These are phyloP conservation scores for Halcyon smyrnensis DNA, from an alignment of 2,797 vertebrate species.

Conservation along the genomic window DNA sequence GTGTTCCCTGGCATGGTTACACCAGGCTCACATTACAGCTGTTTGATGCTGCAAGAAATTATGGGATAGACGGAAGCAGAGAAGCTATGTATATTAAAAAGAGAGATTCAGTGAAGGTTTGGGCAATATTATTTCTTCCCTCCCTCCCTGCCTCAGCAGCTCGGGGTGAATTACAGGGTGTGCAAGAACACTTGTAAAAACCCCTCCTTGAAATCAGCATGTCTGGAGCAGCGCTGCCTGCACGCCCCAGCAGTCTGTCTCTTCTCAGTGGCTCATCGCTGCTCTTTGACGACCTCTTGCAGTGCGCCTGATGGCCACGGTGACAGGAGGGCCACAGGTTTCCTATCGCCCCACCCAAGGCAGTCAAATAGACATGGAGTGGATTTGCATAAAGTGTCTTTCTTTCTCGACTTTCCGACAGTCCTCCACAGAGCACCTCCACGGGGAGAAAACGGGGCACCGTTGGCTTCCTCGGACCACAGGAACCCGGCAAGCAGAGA, in stretches of 20 bases:
- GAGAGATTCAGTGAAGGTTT: background rate
- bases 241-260: background rate
- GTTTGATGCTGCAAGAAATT: background rate
- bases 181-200: background rate
- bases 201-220: background rate
- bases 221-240: background rate
- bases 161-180: background rate
- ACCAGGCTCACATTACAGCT: background rate
- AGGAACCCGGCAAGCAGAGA: background rate
- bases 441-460: background rate
- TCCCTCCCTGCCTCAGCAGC: background rate
- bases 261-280: constrained; percentile 15
- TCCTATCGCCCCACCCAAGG: background rate
- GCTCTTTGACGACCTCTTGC: background rate
- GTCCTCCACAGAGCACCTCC: background rate
- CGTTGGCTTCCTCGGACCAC: background rate
- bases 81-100: background rate
- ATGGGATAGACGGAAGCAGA: background rate
- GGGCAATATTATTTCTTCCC: background rate
- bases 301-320: background rate
- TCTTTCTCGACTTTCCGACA: background rate
- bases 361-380: constrained; percentile 34
- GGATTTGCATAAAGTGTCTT: constrained; percentile 54
- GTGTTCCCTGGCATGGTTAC: background rate
- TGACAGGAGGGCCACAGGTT: constrained; percentile 1